A percentile compares a stretch with the other conserved stretches of the same genome.
phyloP scores from a whole-genome alignment of 2,113 vertebrate species.

The Trinectes maculatus region DNA sequence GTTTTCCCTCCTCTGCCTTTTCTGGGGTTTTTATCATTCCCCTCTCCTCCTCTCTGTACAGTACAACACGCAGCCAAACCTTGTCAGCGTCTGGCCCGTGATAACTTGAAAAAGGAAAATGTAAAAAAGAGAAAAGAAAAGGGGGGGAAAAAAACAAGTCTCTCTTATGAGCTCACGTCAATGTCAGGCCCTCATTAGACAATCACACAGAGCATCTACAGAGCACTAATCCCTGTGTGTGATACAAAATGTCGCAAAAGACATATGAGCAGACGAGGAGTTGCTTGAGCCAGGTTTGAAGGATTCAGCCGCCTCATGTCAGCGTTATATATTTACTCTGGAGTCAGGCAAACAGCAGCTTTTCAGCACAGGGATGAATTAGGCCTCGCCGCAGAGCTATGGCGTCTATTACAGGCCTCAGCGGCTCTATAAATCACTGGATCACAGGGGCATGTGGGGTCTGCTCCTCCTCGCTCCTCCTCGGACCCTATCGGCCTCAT shows the following conservation, averaged over 20 bases:
- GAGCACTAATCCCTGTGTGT: constrained; percentile 49
- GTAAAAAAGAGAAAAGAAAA: constrained; percentile 7
- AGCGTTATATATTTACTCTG: constrained; percentile 71
- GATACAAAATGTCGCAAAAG: constrained; percentile 55
- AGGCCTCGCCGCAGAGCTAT: constrained; percentile 59
- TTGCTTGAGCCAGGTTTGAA: constrained; percentile 60
- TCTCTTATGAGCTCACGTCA: constrained; percentile 67
- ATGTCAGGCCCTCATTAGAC: constrained; percentile 72
- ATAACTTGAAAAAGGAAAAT: constrained; percentile 44
- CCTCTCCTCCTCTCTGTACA: constrained; percentile 69
- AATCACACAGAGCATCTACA: constrained; percentile 60
- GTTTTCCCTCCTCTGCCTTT: constrained; percentile 74
- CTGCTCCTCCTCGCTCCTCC: constrained; percentile 63
- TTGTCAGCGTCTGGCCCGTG: constrained; percentile 66
- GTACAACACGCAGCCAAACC: constrained; percentile 59
- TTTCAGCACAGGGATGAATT: constrained; percentile 74
- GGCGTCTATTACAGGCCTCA: constrained; percentile 72
- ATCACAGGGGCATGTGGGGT: constrained; percentile 67
- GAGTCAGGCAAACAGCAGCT: constrained; percentile 68
- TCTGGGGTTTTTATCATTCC: constrained; percentile 75
- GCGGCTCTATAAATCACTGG: constrained; percentile 74
- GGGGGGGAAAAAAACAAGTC: constrained; percentile 33
- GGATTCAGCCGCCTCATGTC: constrained; percentile 65
- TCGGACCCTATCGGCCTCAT: constrained; percentile 46
- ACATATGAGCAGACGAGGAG: constrained; percentile 67